phyloP scores from a whole-genome alignment of 2,797 vertebrate genomes.

The Gobionotothen gibberifrons region DNA sequence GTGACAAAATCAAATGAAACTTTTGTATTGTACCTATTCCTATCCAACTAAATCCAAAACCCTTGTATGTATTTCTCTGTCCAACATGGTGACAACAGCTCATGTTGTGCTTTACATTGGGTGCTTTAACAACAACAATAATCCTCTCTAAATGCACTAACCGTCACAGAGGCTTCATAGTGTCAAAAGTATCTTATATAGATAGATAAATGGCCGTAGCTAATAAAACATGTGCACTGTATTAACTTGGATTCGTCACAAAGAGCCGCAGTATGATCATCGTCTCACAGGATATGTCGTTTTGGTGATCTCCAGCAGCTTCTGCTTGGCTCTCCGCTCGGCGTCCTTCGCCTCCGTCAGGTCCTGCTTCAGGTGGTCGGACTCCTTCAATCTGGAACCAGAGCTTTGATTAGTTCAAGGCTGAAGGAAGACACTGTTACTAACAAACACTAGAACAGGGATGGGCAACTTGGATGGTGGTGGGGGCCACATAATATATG shows the following conservation, averaged over 20 bases:
- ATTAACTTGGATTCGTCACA: neutral
- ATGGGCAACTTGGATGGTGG: too few species aligned
- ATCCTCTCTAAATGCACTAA: too few species aligned
- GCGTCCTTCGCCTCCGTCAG: slow-evolving; percentile 92
- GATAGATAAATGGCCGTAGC: slow-evolving; percentile 2
- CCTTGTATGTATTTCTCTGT: neutral
- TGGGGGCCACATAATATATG: too few species aligned
- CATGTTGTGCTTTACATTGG: too few species aligned
- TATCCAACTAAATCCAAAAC: neutral
- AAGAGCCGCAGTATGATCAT: neutral
- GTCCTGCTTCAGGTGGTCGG: slow-evolving; percentile 93
- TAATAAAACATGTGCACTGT: neutral
- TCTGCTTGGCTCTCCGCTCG: slow-evolving; percentile 90
- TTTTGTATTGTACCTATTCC: neutral
- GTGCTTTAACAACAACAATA: too few species aligned
- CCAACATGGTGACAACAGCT: neutral
- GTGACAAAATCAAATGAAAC: neutral
- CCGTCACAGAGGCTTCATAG: too few species aligned
- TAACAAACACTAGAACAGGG: neutral
- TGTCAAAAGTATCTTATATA: too few species aligned
- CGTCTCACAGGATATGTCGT: slow-evolving; percentile 83
- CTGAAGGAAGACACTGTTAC: neutral
- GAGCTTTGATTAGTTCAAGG: slow-evolving; percentile 7
- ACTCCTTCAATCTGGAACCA: slow-evolving; percentile 89
- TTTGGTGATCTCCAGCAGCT: slow-evolving; percentile 90